A percentile compares a stretch with the other conserved stretches of the same genome.
Evolutionary conservation across 2,113 vertebrate species (phyloP).

Genomic region (Butorides virescens): DNA sequence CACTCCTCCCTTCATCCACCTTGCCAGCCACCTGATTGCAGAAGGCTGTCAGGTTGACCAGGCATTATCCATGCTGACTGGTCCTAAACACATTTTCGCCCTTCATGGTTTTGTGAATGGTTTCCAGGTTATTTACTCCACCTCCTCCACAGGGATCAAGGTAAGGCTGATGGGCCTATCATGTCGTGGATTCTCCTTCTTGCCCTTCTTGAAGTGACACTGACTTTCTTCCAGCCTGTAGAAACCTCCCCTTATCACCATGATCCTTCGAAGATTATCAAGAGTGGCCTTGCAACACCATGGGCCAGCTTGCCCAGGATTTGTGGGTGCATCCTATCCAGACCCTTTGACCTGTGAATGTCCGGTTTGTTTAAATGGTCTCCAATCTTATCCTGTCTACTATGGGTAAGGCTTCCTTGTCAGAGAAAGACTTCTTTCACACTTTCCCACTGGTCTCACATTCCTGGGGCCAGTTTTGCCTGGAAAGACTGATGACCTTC

Average conservation of each 20-base stretch:
- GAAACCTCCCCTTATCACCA: background rate
- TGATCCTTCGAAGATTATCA: background rate
- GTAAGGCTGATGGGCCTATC: background rate
- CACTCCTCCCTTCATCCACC: background rate
- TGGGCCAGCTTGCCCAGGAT: background rate
- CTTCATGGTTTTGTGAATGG: background rate
- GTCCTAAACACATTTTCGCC: background rate
- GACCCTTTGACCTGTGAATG: background rate
- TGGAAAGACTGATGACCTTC: background rate
- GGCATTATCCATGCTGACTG: background rate
- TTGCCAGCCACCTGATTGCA: background rate
- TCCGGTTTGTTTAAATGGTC: background rate
- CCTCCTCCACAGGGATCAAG: background rate
- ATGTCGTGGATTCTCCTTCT: background rate
- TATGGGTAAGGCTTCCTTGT: accelerated
- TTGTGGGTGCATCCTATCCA: background rate
- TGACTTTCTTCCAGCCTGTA: background rate
- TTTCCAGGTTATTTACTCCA: background rate
- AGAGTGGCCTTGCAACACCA: background rate
- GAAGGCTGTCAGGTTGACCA: background rate
- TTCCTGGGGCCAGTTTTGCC: background rate
- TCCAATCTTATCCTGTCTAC: background rate
- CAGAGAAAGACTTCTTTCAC: background rate
- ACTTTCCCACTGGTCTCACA: too few species aligned
- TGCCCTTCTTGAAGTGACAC: accelerated